phyloP scores from a whole-genome alignment of 2,888 invertebrate species.

The Dendrolimus houi region DNA sequence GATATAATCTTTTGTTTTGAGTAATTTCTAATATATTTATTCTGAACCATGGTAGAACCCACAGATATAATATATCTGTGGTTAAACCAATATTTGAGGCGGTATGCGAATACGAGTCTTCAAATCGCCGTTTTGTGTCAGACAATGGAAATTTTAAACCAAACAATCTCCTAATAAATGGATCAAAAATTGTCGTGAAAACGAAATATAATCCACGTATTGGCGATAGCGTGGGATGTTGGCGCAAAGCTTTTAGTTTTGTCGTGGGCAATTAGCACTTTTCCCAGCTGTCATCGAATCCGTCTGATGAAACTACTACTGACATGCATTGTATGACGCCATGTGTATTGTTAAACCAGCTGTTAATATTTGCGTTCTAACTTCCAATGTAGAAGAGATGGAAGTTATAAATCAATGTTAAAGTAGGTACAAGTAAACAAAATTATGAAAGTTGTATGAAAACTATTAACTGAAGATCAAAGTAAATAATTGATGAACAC shows the following conservation, averaged over 20 bases:
- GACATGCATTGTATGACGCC: conserved; percentile 9
- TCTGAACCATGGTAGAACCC: too few relatives aligned
- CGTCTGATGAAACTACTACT: conserved; percentile 21
- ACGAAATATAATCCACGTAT: not conserved
- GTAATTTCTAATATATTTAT: too few relatives aligned
- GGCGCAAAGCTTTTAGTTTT: conserved; percentile 32
- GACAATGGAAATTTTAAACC: not conserved
- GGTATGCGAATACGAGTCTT: too few relatives aligned
- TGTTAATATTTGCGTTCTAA: conserved; percentile 2
- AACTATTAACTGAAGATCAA: too few relatives aligned
- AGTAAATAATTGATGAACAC: too few relatives aligned
- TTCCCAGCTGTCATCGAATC: conserved; percentile 49
- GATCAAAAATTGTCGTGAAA: not conserved
- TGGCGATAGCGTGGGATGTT: conserved; percentile 16
- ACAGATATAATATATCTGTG: too few relatives aligned
- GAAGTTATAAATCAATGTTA: too few relatives aligned
- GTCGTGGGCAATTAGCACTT: conserved; percentile 59
- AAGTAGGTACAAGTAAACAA: too few relatives aligned
- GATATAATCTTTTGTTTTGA: too few relatives aligned
- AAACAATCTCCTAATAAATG: not conserved
- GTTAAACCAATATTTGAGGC: too few relatives aligned
- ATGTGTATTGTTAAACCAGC: conserved; percentile 2
- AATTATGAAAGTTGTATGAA: too few relatives aligned
- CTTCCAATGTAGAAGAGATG: too few relatives aligned
- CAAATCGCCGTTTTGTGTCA: not conserved